Evolutionary conservation across 2,797 vertebrate species (phyloP).

Genomic region (Tragelaphus eurycerus): DNA sequence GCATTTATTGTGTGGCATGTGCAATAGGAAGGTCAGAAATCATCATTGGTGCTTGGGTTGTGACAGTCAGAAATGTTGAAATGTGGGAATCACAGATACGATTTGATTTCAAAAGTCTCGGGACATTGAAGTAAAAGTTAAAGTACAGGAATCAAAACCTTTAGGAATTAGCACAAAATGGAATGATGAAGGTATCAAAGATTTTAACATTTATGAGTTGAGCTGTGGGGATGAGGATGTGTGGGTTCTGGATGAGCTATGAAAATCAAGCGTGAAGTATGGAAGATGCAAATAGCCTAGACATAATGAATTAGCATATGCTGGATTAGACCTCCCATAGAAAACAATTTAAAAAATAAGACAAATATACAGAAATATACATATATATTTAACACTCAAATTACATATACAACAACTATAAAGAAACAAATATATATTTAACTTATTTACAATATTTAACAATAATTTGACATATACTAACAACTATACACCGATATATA

Average conservation of each 20-base stretch:
- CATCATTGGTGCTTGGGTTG: neutral
- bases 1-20: neutral
- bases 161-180: neutral
- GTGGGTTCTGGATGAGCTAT: neutral
- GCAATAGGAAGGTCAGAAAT: neutral
- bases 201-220: neutral
- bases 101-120: neutral
- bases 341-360: neutral
- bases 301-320: neutral
- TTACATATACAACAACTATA: neutral
- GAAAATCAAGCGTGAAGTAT: neutral
- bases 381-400: neutral
- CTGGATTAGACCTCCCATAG: slow-evolving; percentile 1
- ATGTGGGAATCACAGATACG: neutral
- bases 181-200: neutral
- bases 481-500: neutral
- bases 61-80: neutral
- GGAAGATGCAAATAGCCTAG: neutral
- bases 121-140: slow-evolving; percentile 2
- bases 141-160: neutral
- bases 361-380: neutral
- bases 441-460: neutral
- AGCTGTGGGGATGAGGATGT: neutral
- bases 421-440: neutral
- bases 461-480: neutral